Conservation (phyloP, 2,797 vertebrate species). For the Poeciliopsis gracilis region DNA sequence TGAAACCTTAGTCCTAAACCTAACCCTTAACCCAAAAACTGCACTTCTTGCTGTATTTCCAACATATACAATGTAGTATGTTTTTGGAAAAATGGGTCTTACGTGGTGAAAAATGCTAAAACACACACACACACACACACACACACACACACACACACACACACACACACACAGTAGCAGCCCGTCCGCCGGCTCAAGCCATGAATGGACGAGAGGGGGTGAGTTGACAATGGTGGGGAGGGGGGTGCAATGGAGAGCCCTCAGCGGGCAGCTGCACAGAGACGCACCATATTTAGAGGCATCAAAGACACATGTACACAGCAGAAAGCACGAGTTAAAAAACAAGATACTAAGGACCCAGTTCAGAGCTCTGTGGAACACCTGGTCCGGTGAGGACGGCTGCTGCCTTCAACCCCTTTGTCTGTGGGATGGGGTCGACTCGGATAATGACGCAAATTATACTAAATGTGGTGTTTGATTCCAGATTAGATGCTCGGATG, state of each 20-base stretch:
- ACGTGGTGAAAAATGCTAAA: background rate
- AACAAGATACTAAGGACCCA: slow-evolving; percentile 33
- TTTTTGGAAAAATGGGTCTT: background rate
- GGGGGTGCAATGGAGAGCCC: slow-evolving; percentile 83
- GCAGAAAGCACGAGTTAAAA: slow-evolving; percentile 40
- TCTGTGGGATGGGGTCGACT: slow-evolving; percentile 50
- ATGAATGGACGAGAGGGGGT: slow-evolving; percentile 89
- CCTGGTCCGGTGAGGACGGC: slow-evolving; percentile 65
- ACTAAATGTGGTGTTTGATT: slow-evolving; percentile 57
- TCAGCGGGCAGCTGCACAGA: slow-evolving; percentile 90
- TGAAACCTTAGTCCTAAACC: background rate
- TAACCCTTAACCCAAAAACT: background rate
- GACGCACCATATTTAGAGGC: slow-evolving; percentile 80
- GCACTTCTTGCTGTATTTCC: background rate
- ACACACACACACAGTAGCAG: slow-evolving; percentile 78
- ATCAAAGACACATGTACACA: slow-evolving; percentile 56
- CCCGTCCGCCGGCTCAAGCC: slow-evolving; percentile 72
- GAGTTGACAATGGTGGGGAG: slow-evolving; percentile 82
- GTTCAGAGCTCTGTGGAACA: slow-evolving; percentile 66
- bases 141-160: slow-evolving; percentile 78
- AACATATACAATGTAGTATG: background rate
- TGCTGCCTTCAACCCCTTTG: slow-evolving; percentile 61
- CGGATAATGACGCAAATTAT: slow-evolving; percentile 64
- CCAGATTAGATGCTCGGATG: slow-evolving; percentile 40
- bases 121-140: slow-evolving; percentile 81